Evolutionary conservation across 2,888 invertebrate genomes (phyloP), one percentile per base, ranked within the genome.

Genomic region (Chaetogeoica ovagalla): DNA sequence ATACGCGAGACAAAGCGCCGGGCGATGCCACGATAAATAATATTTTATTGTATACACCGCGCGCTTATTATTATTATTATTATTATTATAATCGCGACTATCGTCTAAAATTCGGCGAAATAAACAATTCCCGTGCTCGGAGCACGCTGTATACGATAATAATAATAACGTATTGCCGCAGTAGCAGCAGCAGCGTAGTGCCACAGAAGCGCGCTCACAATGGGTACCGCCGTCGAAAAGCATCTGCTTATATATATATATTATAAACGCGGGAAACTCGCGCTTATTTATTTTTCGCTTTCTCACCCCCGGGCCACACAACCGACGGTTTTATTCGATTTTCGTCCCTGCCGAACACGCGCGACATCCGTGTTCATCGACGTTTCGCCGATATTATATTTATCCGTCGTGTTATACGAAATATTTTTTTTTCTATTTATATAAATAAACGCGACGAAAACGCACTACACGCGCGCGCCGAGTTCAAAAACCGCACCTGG

Each of bases 221-320:
- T 65, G 55, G 55, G 15, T 4, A 73, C 62, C 73, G 9, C 30
- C 43, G 19, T 11, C 48, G 21, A 74, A 74, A 63, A 63, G 63
- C 74, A 74, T 74, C 74, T 74, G 74, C 63, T 74, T 65, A 48
- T 65, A 52, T 30, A 30, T 30, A 30, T 30, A 30, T n/a, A n/a
- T n/a, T n/a, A n/a, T n/a, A n/a, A n/a, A n/a, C 30, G 30, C 39
- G 39, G 2, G 65, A 48, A 63, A 37, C 37, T 73, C 23, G 15
- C 9, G 7, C 60, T 72, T 68, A 3, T 48, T 30, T 30, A 30
- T 30, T 30, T 30, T 30, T 30, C 30, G 30, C 30, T 30, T 30
- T 30, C 30, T 30, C 30, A 1, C 30, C 30, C 4, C 30, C 30
- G 2, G 30, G 30, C 30, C 30, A 30, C 30, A 30, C 15, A n/a